Evolutionary conservation across 2,113 vertebrate genomes (phyloP), one percentile per base, ranked within the genome.

Genomic region (Taurulus bubalis): DNA sequence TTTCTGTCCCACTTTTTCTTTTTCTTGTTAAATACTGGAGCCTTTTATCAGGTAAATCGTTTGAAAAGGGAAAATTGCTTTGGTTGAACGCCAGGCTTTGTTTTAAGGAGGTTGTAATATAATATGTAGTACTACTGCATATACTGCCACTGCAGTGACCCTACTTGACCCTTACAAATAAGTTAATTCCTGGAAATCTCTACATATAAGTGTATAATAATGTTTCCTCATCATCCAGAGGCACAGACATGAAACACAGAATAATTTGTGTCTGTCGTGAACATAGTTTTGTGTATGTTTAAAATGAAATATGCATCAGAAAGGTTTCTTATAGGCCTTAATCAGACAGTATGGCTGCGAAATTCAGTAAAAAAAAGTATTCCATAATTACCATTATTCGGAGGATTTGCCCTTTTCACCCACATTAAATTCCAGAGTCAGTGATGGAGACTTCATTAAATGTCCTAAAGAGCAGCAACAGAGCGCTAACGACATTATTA

Each of bases 391-490:
- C 12, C 55, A 1, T 71, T 62, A 56, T 79, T 66, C 65, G 26
- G 5, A 53, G 9, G 30, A 78, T 66, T 79, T 42, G 42, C 18
- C 56, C 56, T 75, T 58, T 34, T 76, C n/a, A 3, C 24, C 66
- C 28, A 67, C 8, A 51, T 47, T 68, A n/a, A 40, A 56, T 5
- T 38, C 51, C 8, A 40, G 6, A 42, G 36, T 16, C 4, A 55
- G 4, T 9, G n/a, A 56, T 55, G 7, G 10, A 68, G 69, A 24
- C 69, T 62, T 55, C 7, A 36, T 15, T 49, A 63, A 60, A 8
- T n/a, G n/a, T 38, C 36, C 47, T 15, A 26, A 12, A 71, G n/a
- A 71, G 56, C 15, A 51, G 55, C 9, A 30, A 38, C 49, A 36
- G 16, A 42, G 64, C 38, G 22, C 4, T 7, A 4, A 8, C 49